Evolutionary conservation across 1,140 invertebrate species (phyloP).

Genomic region (Drosophila subpulchrella): DNA sequence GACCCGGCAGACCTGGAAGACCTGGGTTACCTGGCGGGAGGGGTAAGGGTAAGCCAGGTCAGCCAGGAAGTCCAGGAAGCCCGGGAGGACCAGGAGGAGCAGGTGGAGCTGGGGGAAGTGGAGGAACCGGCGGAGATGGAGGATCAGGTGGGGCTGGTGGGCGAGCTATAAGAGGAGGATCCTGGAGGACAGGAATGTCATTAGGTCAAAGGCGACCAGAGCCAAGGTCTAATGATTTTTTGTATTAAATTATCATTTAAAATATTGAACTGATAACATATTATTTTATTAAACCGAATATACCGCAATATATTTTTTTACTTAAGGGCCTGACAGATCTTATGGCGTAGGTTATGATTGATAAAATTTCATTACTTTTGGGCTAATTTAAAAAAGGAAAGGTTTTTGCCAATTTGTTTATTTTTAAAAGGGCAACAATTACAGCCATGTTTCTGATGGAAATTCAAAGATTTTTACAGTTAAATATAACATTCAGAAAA

Average conservation of each 20-base stretch:
- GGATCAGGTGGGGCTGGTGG: not conserved
- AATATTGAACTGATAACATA: not conserved
- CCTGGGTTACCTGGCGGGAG: not conserved
- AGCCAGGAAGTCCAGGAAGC: not conserved
- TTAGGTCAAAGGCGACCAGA: conserved; percentile 2
- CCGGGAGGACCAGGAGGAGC: not conserved
- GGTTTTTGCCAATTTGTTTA: too few relatives aligned
- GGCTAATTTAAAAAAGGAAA: too few relatives aligned
- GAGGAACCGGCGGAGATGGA: not conserved
- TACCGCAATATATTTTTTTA: too few relatives aligned
- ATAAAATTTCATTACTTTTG: too few relatives aligned
- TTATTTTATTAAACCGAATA: too few relatives aligned
- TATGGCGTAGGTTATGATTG: too few relatives aligned
- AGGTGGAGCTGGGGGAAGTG: not conserved
- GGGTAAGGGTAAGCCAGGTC: not conserved
- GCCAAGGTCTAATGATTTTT: not conserved
- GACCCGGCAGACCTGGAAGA: not conserved
- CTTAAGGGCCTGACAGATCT: too few relatives aligned
- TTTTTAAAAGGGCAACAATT: too few relatives aligned
- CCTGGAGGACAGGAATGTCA: not conserved
- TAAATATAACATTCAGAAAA: too few relatives aligned
- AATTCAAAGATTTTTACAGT: too few relatives aligned
- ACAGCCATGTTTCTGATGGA: too few relatives aligned
- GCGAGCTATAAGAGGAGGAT: not conserved
- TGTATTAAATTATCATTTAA: not conserved